These are phyloP conservation scores for Solenopsis fugax DNA, from an alignment of 1,140 invertebrate species.

Conservation along the genomic window DNA sequence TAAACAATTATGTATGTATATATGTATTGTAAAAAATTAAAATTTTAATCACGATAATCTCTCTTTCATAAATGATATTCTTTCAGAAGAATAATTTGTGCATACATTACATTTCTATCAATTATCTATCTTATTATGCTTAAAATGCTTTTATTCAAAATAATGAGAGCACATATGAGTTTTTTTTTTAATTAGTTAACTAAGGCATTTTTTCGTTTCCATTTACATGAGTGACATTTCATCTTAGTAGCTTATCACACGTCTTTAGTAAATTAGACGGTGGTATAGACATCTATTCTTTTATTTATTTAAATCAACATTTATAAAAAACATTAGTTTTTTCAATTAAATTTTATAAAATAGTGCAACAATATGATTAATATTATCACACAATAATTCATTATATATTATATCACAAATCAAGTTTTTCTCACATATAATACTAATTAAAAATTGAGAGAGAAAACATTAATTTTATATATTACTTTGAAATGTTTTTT, in stretches of 20 bases:
- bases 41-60: neutral
- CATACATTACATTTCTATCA: slow-evolving; percentile 22
- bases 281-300: slow-evolving; percentile 18
- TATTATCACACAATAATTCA: slow-evolving; percentile 29
- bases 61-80: slow-evolving; percentile 17
- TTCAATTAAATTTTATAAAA: slow-evolving; percentile 37
- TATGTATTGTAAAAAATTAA: neutral
- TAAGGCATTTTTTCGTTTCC: neutral
- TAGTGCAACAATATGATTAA: slow-evolving; percentile 19
- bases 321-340: slow-evolving; percentile 7
- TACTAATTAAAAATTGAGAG: slow-evolving; percentile 39
- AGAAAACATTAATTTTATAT: slow-evolving; percentile 25
- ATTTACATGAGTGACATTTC: slow-evolving; percentile 1
- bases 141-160: slow-evolving; percentile 49
- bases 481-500: slow-evolving; percentile 16
- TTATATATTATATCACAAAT: slow-evolving; percentile 55
- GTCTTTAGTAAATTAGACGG: slow-evolving; percentile 45
- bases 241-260: slow-evolving; percentile 13
- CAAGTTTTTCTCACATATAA: slow-evolving; percentile 16
- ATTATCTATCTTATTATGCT: slow-evolving; percentile 40
- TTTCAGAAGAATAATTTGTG: slow-evolving; percentile 3
- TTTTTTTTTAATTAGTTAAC: slow-evolving; percentile 7
- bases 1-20: slow-evolving; percentile 17
- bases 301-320: slow-evolving; percentile 44
- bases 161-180: neutral